A percentile compares a stretch with the other conserved stretches of the same genome.
These are phyloP conservation scores for Drosophila mercatorum DNA, from an alignment of 2,888 invertebrate species.

Conservation along the genomic window DNA sequence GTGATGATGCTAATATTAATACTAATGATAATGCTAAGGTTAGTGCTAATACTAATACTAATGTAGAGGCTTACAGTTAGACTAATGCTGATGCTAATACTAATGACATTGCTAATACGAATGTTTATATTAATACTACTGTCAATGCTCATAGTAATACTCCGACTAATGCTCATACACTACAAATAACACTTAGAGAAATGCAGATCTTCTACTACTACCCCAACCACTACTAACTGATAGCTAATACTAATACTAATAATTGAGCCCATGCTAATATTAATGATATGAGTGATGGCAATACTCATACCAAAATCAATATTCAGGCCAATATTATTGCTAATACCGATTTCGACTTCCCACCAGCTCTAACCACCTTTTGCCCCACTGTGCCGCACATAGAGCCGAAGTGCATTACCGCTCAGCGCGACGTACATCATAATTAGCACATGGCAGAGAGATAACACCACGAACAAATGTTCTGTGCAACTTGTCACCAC, in stretches of 20 bases:
- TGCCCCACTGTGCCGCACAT: slow-evolving; percentile 21
- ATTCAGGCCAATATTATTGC: neutral
- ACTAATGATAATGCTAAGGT: neutral
- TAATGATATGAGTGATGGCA: neutral
- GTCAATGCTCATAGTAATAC: neutral
- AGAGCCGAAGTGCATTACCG: slow-evolving; percentile 27
- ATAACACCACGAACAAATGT: slow-evolving; percentile 55
- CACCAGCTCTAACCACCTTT: neutral
- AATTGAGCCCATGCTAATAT: neutral
- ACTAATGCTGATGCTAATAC: neutral
- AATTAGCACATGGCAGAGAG: slow-evolving; percentile 71
- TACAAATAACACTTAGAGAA: neutral
- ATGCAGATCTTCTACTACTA: neutral
- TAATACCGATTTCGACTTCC: neutral
- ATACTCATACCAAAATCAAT: too few species aligned
- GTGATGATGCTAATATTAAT: neutral
- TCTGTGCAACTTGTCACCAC: slow-evolving; percentile 51
- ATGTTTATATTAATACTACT: neutral
- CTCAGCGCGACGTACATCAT: slow-evolving; percentile 50
- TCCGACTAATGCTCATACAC: neutral
- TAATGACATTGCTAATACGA: neutral
- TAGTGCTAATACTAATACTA: neutral
- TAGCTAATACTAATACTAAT: neutral
- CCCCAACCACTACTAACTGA: too few species aligned
- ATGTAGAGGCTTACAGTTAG: neutral